These are phyloP conservation scores for Coronaproctus castanopsis DNA, from an alignment of 2,888 invertebrate species.

Conservation along the genomic window DNA sequence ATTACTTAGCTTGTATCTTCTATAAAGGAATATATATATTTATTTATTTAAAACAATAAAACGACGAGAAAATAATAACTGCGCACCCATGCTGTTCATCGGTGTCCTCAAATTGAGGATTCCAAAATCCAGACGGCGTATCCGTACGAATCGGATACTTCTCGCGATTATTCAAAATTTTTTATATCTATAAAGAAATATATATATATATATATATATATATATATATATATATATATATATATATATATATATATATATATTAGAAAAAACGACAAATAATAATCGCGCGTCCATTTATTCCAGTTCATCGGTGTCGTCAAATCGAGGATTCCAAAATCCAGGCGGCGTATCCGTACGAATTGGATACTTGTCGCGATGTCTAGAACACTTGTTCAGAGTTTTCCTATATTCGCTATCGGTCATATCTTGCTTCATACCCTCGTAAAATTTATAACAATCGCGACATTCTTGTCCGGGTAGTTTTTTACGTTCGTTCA, in stretches of 20 bases:
- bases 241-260: too few relatives aligned
- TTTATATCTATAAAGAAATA: too few relatives aligned
- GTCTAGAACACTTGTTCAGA: constrained; percentile 31
- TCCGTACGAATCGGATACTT: constrained; percentile 25
- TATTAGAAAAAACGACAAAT: too few relatives aligned
- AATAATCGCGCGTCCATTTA: too few relatives aligned
- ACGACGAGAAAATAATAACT: too few relatives aligned
- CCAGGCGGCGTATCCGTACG: constrained; percentile 25
- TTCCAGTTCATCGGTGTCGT: constrained; percentile 20
- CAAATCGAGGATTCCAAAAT: constrained; percentile 27
- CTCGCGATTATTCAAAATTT: too few relatives aligned
- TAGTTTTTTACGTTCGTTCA: constrained; percentile 25
- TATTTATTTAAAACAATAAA: too few relatives aligned
- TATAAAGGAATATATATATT: too few relatives aligned
- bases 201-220: too few relatives aligned
- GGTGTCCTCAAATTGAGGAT: constrained; percentile 25
- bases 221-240: too few relatives aligned
- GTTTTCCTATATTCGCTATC: constrained; percentile 26
- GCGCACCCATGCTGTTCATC: too few relatives aligned
- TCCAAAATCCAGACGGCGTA: constrained; percentile 28
- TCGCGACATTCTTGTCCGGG: constrained; percentile 28
- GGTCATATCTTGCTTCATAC: constrained; percentile 23
- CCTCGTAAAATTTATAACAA: constrained; percentile 26
- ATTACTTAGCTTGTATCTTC: too few relatives aligned
- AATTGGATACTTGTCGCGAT: constrained; percentile 28